Percentiles rank a stretch among this genome's conserved stretches.
Conservation (phyloP, 2,888 invertebrate genomes). For the Sphaerophoria rueppellii region DNA sequence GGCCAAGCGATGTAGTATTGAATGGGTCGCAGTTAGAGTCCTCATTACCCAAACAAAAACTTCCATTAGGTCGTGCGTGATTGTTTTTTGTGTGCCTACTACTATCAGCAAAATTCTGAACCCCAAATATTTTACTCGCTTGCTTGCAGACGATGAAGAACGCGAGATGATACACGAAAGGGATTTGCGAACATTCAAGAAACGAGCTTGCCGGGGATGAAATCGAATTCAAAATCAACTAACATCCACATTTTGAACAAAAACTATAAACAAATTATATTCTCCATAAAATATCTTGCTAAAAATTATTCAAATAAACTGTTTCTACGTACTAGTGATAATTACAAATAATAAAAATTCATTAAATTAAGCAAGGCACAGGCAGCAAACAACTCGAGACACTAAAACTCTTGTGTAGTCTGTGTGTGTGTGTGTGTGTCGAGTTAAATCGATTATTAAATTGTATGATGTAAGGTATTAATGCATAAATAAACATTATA, state of each 20-base stretch:
- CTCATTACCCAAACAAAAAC: background rate
- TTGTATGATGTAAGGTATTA: slow-evolving; percentile 58
- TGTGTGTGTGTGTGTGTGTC: slow-evolving; percentile 22
- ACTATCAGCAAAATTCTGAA: background rate
- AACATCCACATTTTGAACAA: slow-evolving; percentile 15
- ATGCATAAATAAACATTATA: background rate
- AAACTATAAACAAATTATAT: slow-evolving; percentile 21
- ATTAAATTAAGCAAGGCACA: slow-evolving; percentile 27
- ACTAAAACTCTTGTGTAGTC: background rate
- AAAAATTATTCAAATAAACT: slow-evolving; percentile 30
- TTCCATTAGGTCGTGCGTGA: background rate
- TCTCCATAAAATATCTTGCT: slow-evolving; percentile 35
- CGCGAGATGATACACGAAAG: slow-evolving; percentile 53
- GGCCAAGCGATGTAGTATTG: slow-evolving; percentile 45
- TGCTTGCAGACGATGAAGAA: slow-evolving; percentile 66
- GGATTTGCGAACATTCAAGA: slow-evolving; percentile 69
- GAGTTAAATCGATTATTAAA: slow-evolving; percentile 48
- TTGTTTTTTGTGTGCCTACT: background rate
- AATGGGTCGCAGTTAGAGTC: slow-evolving; percentile 44
- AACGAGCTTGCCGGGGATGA: slow-evolving; percentile 70
- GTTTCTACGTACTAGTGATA: slow-evolving; percentile 68
- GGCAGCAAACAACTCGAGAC: background rate
- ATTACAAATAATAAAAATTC: slow-evolving; percentile 39
- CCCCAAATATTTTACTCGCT: slow-evolving; percentile 50
- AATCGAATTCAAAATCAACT: slow-evolving; percentile 32